phyloP scores from a whole-genome alignment of 1,140 invertebrate genomes.

The Tetraneura akinire region DNA sequence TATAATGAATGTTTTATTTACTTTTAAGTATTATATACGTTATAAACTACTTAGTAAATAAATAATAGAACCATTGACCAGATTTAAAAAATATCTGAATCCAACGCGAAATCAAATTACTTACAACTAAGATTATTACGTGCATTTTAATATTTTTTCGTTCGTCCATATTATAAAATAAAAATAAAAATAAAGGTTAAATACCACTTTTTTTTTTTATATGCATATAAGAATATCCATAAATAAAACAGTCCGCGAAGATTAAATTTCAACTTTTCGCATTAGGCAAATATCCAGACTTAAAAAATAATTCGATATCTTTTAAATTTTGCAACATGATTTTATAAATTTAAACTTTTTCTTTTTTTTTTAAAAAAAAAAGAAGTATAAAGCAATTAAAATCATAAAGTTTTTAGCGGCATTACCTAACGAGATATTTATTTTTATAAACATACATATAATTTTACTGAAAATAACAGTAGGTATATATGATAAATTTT shows the following conservation, averaged over 20 bases:
- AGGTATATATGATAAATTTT: too few relatives aligned
- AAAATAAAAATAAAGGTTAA: neutral
- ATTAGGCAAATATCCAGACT: neutral
- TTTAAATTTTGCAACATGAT: too few relatives aligned
- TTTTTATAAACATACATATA: neutral
- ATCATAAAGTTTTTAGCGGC: neutral
- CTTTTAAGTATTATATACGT: too few relatives aligned
- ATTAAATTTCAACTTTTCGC: constrained; percentile 15
- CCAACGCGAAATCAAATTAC: neutral
- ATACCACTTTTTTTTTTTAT: neutral
- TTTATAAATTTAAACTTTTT: neutral
- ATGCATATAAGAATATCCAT: neutral
- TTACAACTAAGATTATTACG: neutral
- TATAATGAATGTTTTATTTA: too few relatives aligned
- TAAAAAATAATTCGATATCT: neutral
- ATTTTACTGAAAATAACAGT: too few relatives aligned
- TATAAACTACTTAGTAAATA: too few relatives aligned
- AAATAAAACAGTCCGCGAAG: neutral
- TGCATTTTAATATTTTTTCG: neutral
- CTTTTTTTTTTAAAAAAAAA: too few relatives aligned
- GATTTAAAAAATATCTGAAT: neutral
- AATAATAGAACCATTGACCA: too few relatives aligned
- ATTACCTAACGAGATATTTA: neutral
- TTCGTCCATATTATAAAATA: neutral
- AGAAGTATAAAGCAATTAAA: neutral